These are phyloP conservation scores for Philereme vetulata DNA, from an alignment of 2,888 invertebrate species.

Conservation along the genomic window DNA sequence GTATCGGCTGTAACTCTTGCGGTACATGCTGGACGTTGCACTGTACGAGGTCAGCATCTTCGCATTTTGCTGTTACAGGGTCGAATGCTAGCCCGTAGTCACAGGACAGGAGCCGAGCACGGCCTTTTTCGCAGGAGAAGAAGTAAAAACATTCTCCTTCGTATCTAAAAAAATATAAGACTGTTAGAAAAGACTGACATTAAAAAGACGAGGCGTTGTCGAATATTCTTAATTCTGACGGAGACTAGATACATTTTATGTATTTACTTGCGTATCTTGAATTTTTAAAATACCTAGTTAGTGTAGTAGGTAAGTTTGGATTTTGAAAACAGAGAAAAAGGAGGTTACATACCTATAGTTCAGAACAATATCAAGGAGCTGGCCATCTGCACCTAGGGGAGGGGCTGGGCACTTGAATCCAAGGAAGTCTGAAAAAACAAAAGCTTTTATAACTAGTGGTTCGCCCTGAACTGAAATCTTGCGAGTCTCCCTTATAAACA, in stretches of 20 bases:
- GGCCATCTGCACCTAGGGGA: conserved; percentile 45
- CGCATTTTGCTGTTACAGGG: conserved; percentile 47
- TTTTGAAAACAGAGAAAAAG: no score
- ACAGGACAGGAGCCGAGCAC: conserved; percentile 59
- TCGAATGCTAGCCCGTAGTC: conserved; percentile 64
- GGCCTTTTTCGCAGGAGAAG: conserved; percentile 59
- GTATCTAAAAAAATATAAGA: conserved; percentile 46
- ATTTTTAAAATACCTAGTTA: no score
- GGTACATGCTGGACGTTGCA: conserved; percentile 1
- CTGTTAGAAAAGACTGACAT: background rate
- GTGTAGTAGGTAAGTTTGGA: no score
- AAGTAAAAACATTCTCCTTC: conserved; percentile 60
- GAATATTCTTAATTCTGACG: no score
- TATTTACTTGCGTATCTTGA: no score
- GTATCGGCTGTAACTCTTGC: background rate
- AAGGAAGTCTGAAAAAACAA: conserved; percentile 54
- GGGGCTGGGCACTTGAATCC: conserved; percentile 59
- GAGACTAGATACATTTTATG: no score
- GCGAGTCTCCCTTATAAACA: no score
- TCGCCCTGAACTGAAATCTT: no score
- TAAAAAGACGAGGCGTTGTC: no score
- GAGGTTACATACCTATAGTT: conserved; percentile 61
- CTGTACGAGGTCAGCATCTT: conserved; percentile 46
- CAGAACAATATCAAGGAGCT: conserved; percentile 38
- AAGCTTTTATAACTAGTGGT: background rate